Evolutionary conservation across 2,113 vertebrate genomes (phyloP), one percentile per base, ranked within the genome.

Genomic region (Python bivittatus): DNA sequence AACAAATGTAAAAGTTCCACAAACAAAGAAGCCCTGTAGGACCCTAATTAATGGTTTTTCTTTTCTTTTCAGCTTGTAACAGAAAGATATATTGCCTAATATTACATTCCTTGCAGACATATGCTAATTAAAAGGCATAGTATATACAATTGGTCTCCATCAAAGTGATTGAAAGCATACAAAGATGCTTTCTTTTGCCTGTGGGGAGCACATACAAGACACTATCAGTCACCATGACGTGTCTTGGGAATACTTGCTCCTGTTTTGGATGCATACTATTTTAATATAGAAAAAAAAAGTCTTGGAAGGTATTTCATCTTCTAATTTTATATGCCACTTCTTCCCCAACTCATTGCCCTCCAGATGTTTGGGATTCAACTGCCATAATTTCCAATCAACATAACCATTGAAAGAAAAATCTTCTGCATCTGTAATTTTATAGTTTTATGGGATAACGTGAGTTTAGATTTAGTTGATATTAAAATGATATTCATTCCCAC

Each of bases 151-250:
- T 95, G 88, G 10, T 87, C 68, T 94, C 94, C 33, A n/a, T 94
- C 93, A 92, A 86, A 84, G 52, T 93, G 93, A 93, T 87, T 90
- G 91, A 94, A 96, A 92, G 79, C 91, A 93, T 89, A 61, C 68
- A 84, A 64, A 27, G 83, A 87, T 94, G 83, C 93, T 95, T 95
- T 94, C 57, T 85, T 93, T 95, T 84, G 89, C 79, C 89, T 91
- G 33, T 90, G 87, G 86, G 86, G 89, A 92, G 20, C 83, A 64
- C 8, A 7, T 79, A 61, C 86, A 86, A 92, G 54, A 89, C 5
- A 20, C 57, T n/a, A 93, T 93, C 93, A 84, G 84, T 93, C 89
- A 88, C 60, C 6, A 4, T 87, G 84, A 48, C 58, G n/a, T 86
- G 17, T 23, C 27, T n/a, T 57, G 68, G 33, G 48, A 2, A 88